Base-by-base conservation (phyloP, 2,113 vertebrate genomes). In the Fukomys damarensis region DNA sequence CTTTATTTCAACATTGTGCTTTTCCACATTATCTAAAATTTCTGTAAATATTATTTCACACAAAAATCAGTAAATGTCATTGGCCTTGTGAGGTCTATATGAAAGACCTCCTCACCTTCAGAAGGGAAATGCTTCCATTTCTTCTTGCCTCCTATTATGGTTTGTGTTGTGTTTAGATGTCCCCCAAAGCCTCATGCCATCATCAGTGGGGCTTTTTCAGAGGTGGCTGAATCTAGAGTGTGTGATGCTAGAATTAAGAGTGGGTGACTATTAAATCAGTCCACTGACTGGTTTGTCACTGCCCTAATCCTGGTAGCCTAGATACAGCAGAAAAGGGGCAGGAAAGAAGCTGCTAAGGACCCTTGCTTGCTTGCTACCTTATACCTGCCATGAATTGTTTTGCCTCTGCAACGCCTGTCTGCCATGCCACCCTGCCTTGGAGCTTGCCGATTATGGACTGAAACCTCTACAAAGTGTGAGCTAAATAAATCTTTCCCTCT, bases 11-110 rank as follows among this genome's bases (percentile, higher is more conserved):
- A 77, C 16, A 6, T 41, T 88, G 16, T 30, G 7, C 2, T 89
- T 89, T 76, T 43, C 19, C 38, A 58, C 28, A 28, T 52, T 89
- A 94, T 89, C 70, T 86, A 49, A 92, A 70, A 66, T 72, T 92
- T 90, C 80, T 94, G 32, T 28, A 65, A 95, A 86, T 43, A 52
- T 24, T 74, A 14, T 26, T 83, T 65, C 35, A 66, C 35, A 88
- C 80, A 93, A 74, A 91, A 61, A 24, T 38, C 32, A 30, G 5
- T 28, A 65, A 52, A n/a, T 38, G 16, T 19, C 32, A n/a, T 61
- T 65, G 83, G 46, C 41, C 32, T 90, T 68, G 22, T 30, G 54
- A 89, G 35, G 22, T 46, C 2, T 9, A 5, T 20, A 17, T 52
- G 24, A 41, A 10, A 52, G 63, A 38, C 0, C 80, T 46, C 68